Conservation (phyloP, 2,888 invertebrate species). For the Dyspetes luteomarginatus region DNA sequence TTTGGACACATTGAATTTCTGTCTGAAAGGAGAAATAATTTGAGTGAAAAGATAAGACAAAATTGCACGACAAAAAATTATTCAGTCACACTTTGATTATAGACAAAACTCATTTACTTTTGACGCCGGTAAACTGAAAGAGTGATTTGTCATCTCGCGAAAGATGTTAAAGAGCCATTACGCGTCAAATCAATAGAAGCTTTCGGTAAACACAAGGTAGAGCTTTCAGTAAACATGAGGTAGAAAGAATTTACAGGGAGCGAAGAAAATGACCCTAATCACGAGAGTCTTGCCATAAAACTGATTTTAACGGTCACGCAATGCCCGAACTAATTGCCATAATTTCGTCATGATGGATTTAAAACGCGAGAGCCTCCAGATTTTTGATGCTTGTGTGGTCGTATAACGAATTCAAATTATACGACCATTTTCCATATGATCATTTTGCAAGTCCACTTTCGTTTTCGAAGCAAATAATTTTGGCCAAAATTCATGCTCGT, state of each 20-base stretch:
- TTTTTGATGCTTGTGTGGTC: conserved; percentile 31
- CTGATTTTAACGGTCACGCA: conserved; percentile 60
- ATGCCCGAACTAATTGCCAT: conserved; percentile 63
- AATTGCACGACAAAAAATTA: no score
- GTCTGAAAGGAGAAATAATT: no score
- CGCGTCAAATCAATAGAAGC: conserved; percentile 41
- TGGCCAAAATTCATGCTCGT: conserved; percentile 20
- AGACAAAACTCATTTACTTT: conserved; percentile 10
- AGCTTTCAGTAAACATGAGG: no score
- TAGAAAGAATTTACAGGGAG: background rate
- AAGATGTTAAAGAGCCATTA: conserved; percentile 38
- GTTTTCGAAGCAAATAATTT: conserved; percentile 19
- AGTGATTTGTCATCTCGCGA: background rate
- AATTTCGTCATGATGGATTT: conserved; percentile 39
- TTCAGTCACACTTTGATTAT: no score
- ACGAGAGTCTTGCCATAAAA: conserved; percentile 11
- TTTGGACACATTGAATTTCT: no score
- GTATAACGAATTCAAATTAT: conserved; percentile 55
- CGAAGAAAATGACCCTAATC: conserved; percentile 55
- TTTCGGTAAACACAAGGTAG: conserved; percentile 13
- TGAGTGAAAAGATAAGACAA: no score
- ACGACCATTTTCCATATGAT: conserved; percentile 4
- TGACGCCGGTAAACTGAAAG: background rate
- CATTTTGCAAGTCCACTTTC: conserved; percentile 28
- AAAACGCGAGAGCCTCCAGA: conserved; percentile 43